Evolutionary conservation across 2,888 invertebrate genomes (phyloP), one percentile per base, ranked within the genome.

Genomic region (Morpho helenor): DNA sequence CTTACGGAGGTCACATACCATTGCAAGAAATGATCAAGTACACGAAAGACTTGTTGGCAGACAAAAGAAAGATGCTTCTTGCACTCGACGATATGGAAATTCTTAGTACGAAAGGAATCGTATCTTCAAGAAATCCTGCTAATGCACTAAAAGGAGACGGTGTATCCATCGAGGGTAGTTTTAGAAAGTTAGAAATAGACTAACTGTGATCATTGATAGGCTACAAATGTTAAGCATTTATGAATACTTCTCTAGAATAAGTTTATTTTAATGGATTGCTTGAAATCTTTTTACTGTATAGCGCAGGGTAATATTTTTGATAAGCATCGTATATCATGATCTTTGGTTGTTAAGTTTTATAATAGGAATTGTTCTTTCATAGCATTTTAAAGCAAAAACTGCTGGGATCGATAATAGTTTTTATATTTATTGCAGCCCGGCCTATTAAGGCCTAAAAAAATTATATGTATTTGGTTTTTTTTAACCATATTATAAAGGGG

Each of bases 1-100:
- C 93, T 68, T 93, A 94, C 74, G 96, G 96, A 0, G 96, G 96
- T 2, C 82, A 87, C 5, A 92, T 95, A 69, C 93, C 95, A 7
- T 84, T 93, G 75, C 87, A 92, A 39, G 94, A 95, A 64, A 96
- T 96, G 95, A 92, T 96, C 9, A 90, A 91, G 52, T 84, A 91
- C 68, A 96, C 95, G 86, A 93, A 93, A 68, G 84, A 91, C 44
- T 92, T 96, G 67, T 73, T 96, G 42, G 77, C 83, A 6, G 85
- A 88, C 4, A 94, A 94, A 67, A 85, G 94, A 52, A 92, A 93
- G 23, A 80, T 88, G 10, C 71, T 95, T 2, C 69, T 94, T 2
- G 90, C 91, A 0, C 82, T 94, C 49, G 94, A 95, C 66, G 76
- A 90, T 7, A 95, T 95, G 92, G 90, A 92, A 62, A 84, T 96